phyloP scores from a whole-genome alignment of 2,113 vertebrate species.

The Cepphus grylle region DNA sequence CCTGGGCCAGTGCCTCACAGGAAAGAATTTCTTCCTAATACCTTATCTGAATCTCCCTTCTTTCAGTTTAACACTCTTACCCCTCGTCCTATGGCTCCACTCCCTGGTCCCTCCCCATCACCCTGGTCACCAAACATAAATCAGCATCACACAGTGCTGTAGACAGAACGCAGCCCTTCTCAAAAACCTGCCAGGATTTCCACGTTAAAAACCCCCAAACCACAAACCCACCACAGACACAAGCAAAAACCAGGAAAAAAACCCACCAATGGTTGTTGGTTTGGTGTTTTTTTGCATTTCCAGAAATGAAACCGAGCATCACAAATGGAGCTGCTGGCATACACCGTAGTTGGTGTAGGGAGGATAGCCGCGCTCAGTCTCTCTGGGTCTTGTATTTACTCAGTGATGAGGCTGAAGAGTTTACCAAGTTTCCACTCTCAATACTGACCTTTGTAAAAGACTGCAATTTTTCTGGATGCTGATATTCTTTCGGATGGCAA shows the following conservation, averaged over 20 bases:
- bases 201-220: not conserved
- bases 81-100: not conserved
- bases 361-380: not conserved
- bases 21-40: not conserved
- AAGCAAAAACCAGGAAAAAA: not conserved
- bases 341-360: not conserved
- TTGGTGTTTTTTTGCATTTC: not conserved
- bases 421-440: not conserved
- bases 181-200: not conserved
- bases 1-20: not conserved
- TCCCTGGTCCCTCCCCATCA: not conserved
- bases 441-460: not conserved
- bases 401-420: not conserved
- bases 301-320: not conserved
- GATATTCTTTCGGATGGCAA: slow-evolving; percentile 2
- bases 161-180: not conserved
- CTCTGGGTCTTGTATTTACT: not conserved
- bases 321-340: not conserved
- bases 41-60: not conserved
- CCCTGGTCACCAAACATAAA: not conserved
- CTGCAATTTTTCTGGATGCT: not conserved
- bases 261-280: not conserved
- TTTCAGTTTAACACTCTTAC: not conserved
- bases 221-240: not conserved
- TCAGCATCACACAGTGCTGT: not conserved